A percentile compares a stretch with the other conserved stretches of the same genome.
phyloP scores from a whole-genome alignment of 1,140 invertebrate genomes.

The Polypedilum vanderplanki region DNA sequence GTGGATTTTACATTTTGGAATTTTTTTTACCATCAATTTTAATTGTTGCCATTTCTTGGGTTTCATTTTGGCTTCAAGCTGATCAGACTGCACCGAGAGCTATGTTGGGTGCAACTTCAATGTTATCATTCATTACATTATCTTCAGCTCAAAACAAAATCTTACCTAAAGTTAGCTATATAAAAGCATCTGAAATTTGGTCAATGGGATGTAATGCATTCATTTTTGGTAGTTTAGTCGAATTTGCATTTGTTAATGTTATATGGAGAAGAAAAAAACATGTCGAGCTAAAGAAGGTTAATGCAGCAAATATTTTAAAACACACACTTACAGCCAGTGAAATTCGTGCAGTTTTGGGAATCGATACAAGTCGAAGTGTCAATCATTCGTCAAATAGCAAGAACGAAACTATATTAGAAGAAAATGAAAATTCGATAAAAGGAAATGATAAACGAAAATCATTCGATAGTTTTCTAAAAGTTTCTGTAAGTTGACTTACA shows the following conservation, averaged over 20 bases:
- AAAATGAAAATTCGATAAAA: no score
- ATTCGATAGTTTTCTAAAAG: no score
- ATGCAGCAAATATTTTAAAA: constrained; percentile 74
- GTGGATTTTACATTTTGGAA: constrained; percentile 83
- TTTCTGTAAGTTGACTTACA: no score
- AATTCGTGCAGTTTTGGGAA: constrained; percentile 57
- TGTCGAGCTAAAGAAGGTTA: constrained; percentile 73
- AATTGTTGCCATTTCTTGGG: constrained; percentile 82
- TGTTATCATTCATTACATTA: constrained; percentile 79
- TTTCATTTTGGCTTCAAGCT: constrained; percentile 83
- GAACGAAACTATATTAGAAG: not conserved
- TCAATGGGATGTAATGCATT: constrained; percentile 78
- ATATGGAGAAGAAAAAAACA: constrained; percentile 77
- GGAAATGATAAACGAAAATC: no score
- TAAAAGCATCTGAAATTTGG: constrained; percentile 87
- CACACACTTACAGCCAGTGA: constrained; percentile 70
- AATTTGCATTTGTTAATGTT: constrained; percentile 85
- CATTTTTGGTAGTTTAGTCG: constrained; percentile 76
- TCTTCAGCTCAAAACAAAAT: constrained; percentile 75
- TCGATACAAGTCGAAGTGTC: constrained; percentile 32
- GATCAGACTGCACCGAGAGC: constrained; percentile 76
- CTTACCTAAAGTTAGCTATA: constrained; percentile 80
- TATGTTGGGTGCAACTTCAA: constrained; percentile 72
- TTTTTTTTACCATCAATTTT: constrained; percentile 84
- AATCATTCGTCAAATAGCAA: not conserved